Percentiles rank a stretch among this genome's conserved stretches.
These are phyloP conservation scores for Seriola aureovittata DNA, from an alignment of 2,113 vertebrate species.

Conservation along the genomic window DNA sequence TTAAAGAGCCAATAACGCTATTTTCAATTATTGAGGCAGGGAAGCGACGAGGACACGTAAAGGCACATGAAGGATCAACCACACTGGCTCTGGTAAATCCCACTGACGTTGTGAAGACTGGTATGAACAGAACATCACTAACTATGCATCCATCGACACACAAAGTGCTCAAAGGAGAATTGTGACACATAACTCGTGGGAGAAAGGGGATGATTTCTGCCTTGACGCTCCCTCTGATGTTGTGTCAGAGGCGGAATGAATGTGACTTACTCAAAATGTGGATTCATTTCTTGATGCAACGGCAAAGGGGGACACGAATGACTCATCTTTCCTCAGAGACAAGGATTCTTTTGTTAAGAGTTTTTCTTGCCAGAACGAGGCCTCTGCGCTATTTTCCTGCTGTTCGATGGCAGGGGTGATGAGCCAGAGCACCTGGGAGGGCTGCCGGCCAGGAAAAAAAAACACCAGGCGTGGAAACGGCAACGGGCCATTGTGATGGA, in stretches of 20 bases:
- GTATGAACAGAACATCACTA: conserved; percentile 29
- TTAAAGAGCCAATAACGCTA: not conserved
- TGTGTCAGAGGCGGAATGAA: conserved; percentile 32
- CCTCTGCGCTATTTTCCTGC: conserved; percentile 14
- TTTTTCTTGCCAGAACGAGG: conserved; percentile 41
- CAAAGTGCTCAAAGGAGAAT: conserved; percentile 45
- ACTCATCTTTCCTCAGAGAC: conserved; percentile 47
- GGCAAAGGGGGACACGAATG: not conserved
- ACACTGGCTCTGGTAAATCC: conserved; percentile 50
- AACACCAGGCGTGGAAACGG: conserved; percentile 25
- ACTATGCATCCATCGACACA: conserved; percentile 29
- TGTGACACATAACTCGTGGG: conserved; percentile 9
- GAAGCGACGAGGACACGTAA: not conserved
- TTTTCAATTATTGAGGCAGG: not conserved
- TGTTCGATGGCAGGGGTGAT: conserved; percentile 47
- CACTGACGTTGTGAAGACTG: conserved; percentile 18
- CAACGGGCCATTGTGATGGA: conserved; percentile 56
- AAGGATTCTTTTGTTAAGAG: conserved; percentile 31
- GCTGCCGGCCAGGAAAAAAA: conserved; percentile 34
- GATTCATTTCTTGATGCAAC: conserved; percentile 36
- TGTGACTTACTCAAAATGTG: conserved; percentile 46
- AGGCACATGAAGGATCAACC: conserved; percentile 17
- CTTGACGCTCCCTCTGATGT: conserved; percentile 44
- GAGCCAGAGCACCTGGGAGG: conserved; percentile 60
- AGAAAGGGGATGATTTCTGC: conserved; percentile 22